A percentile compares a stretch with the other conserved stretches of the same genome.
Conservation (phyloP, 2,113 vertebrate genomes). For the Melanotaenia duboulayi region DNA sequence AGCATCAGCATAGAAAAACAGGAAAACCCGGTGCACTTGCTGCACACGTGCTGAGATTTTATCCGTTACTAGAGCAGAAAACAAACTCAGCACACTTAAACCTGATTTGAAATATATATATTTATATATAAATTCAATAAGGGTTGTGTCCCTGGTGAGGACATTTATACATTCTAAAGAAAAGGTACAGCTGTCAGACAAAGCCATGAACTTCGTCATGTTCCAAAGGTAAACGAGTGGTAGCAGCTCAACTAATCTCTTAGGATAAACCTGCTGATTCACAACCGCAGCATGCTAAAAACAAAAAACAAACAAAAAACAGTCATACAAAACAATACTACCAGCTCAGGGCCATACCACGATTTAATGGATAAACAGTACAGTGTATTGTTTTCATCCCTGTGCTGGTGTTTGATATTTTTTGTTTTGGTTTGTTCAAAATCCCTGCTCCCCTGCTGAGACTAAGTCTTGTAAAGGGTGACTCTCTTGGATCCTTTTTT, state of each 20-base stretch:
- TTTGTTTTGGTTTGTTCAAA: constrained; percentile 68
- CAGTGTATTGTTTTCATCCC: constrained; percentile 68
- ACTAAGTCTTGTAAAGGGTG: background rate
- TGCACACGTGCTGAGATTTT: constrained; percentile 61
- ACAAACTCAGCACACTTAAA: constrained; percentile 58
- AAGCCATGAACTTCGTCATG: constrained; percentile 42
- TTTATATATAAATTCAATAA: constrained; percentile 43
- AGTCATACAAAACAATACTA: constrained; percentile 58
- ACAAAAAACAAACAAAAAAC: constrained; percentile 5
- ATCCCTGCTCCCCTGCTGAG: constrained; percentile 56
- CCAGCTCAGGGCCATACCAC: constrained; percentile 51
- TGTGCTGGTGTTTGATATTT: constrained; percentile 78
- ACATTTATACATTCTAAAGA: constrained; percentile 79
- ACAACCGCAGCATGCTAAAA: constrained; percentile 69
- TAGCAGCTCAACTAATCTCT: constrained; percentile 69
- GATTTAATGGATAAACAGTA: constrained; percentile 46
- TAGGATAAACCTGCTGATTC: constrained; percentile 58
- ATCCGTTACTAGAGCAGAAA: constrained; percentile 56
- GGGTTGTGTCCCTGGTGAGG: constrained; percentile 45
- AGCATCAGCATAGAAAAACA: constrained; percentile 66
- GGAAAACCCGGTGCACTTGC: constrained; percentile 58
- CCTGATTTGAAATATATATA: constrained; percentile 57
- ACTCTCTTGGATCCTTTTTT: constrained; percentile 13
- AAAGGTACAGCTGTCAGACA: constrained; percentile 68
- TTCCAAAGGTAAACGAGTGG: constrained; percentile 63